Evolutionary conservation across 2,113 vertebrate genomes (phyloP).

Genomic region (Neolamprologus falcicula): DNA sequence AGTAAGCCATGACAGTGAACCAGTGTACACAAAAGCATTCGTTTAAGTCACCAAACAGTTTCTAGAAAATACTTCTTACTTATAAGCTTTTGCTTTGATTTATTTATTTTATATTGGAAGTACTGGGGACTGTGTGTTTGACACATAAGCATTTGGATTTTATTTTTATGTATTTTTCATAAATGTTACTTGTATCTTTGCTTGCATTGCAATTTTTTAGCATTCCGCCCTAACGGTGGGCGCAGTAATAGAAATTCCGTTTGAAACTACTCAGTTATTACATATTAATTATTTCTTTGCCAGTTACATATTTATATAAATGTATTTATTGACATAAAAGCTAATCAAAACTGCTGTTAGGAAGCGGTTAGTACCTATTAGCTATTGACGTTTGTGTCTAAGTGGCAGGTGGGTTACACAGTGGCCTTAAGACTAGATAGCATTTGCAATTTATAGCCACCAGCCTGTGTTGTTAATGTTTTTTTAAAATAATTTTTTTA

Average conservation of each 20-base stretch:
- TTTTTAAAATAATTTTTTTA: rapidly evolving
- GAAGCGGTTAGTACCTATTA: background rate
- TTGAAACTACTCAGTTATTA: background rate
- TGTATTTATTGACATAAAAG: background rate
- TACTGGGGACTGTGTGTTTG: background rate
- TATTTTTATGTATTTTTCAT: background rate
- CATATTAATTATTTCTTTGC: background rate
- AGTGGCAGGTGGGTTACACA: background rate
- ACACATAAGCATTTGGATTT: background rate
- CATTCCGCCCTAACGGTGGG: rapidly evolving
- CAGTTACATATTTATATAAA: background rate
- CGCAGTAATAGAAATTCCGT: background rate
- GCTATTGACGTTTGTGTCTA: background rate
- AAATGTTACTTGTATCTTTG: background rate
- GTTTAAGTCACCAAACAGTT: background rate
- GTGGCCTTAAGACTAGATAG: background rate
- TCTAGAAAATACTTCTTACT: background rate
- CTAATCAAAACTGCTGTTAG: background rate
- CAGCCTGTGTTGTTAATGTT: background rate
- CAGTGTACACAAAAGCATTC: background rate
- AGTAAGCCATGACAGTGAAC: background rate
- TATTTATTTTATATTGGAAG: background rate
- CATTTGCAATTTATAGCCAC: background rate
- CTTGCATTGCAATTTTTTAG: background rate
- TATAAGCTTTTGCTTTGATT: background rate